phyloP scores from a whole-genome alignment of 2,797 vertebrate species.

The Graptemys geographica region DNA sequence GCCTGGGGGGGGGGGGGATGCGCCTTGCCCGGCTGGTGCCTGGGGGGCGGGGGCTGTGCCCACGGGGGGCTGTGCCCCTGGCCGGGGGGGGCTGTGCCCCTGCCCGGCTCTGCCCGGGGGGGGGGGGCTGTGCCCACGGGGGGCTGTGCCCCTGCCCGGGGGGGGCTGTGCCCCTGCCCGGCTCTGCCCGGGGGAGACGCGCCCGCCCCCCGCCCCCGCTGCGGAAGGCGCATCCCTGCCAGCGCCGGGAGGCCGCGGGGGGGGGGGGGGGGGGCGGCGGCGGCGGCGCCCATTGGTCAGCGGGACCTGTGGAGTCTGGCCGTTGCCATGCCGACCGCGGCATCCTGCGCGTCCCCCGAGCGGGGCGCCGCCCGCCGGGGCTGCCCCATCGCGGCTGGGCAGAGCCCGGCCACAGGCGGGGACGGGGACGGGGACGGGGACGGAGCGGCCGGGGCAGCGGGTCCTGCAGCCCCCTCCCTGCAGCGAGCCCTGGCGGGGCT shows the following conservation, averaged over 20 bases:
- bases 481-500: not conserved
- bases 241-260: conserved; percentile 52
- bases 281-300: conserved; percentile 76
- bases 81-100: too few relatives aligned
- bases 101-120: not conserved
- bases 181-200: too few relatives aligned
- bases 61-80: too few relatives aligned
- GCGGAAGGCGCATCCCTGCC: conserved; percentile 24
- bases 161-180: too few relatives aligned
- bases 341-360: conserved; percentile 83
- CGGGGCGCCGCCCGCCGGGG: fast-evolving
- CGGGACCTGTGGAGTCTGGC: conserved; percentile 85
- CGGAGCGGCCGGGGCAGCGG: not conserved
- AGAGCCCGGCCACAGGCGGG: too few relatives aligned
- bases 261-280: conserved; percentile 31
- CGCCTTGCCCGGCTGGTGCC: too few relatives aligned
- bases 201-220: not conserved
- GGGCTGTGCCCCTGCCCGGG: too few relatives aligned
- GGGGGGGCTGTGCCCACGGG: not conserved
- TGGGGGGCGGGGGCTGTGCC: too few relatives aligned
- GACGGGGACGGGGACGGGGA: too few relatives aligned
- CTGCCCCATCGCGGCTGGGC: not conserved
- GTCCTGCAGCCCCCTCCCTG: fast-evolving
- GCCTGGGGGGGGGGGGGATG: too few relatives aligned
- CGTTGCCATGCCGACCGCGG: conserved; percentile 87